These are phyloP conservation scores for Scaptomyza hsui DNA, from an alignment of 1,140 invertebrate genomes.

Conservation along the genomic window DNA sequence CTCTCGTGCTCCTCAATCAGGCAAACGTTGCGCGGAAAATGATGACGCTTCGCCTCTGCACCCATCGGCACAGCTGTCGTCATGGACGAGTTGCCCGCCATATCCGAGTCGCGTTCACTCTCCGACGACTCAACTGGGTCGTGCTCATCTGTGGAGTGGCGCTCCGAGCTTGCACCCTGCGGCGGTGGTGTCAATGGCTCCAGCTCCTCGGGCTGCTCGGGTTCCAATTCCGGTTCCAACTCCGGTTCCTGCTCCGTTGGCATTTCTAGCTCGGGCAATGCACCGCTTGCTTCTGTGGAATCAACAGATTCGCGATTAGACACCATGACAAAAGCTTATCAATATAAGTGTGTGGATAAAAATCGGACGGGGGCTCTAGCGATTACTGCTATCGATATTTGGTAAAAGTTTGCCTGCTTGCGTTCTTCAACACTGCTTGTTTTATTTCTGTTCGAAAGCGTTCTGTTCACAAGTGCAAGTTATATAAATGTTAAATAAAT, in stretches of 20 bases:
- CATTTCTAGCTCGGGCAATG: constrained; percentile 1
- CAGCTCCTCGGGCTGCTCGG: neutral
- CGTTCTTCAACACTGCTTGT: neutral
- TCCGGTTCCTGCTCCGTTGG: neutral
- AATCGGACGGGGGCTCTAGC: no score
- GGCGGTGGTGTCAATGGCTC: constrained; percentile 34
- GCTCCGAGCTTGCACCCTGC: constrained; percentile 43
- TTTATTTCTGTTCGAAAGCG: no score
- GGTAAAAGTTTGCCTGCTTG: neutral
- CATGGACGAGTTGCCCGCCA: constrained; percentile 70
- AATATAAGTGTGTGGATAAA: neutral
- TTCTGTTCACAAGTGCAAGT: no score
- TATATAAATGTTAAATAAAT: no score
- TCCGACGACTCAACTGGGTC: constrained; percentile 90
- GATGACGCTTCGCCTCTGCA: constrained; percentile 75
- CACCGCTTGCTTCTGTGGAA: constrained; percentile 15
- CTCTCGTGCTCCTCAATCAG: constrained; percentile 87
- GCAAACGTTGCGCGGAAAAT: constrained; percentile 78
- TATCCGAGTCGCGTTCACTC: constrained; percentile 89
- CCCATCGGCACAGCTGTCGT: constrained; percentile 63
- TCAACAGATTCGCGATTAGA: neutral
- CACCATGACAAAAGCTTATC: neutral
- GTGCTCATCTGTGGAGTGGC: constrained; percentile 84
- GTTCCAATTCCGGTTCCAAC: constrained; percentile 5
- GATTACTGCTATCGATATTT: neutral